Percentiles rank a stretch among this genome's conserved stretches.
phyloP scores from a whole-genome alignment of 1,140 invertebrate genomes.

The Dendroctonus ponderosae region DNA sequence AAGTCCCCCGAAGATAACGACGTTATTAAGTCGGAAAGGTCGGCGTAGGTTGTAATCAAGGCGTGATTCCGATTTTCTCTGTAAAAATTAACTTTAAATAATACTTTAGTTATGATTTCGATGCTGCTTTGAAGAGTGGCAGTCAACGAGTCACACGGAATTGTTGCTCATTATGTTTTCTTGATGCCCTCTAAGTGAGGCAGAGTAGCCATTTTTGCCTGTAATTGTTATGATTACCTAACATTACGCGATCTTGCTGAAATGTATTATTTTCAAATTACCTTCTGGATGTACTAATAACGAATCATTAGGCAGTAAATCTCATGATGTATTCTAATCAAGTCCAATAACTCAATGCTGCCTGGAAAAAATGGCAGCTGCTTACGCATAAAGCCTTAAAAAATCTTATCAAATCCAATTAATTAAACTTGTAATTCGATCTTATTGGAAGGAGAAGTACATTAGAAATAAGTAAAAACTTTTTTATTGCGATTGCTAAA shows the following conservation, averaged over 20 bases:
- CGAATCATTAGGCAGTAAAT: too few species aligned
- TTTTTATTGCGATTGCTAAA: too few species aligned
- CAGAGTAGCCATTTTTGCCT: not conserved
- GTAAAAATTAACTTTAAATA: slow-evolving; percentile 26
- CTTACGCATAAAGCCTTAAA: too few species aligned
- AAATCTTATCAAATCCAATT: too few species aligned
- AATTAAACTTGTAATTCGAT: too few species aligned
- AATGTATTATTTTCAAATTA: too few species aligned
- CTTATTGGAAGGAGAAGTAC: too few species aligned
- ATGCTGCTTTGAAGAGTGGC: not conserved
- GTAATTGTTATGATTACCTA: not conserved
- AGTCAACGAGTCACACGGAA: not conserved
- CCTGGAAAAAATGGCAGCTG: too few species aligned
- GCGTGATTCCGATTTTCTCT: slow-evolving; percentile 25
- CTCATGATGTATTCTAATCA: too few species aligned
- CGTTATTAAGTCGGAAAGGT: slow-evolving; percentile 23
- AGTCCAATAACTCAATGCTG: too few species aligned
- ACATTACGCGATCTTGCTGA: not conserved
- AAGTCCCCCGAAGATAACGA: slow-evolving; percentile 20
- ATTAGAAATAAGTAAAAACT: too few species aligned
- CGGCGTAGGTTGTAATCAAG: slow-evolving; percentile 27
- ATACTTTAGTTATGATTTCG: slow-evolving; percentile 5
- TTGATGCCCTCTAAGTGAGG: not conserved
- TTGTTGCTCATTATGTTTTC: not conserved
- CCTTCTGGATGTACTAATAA: too few species aligned